phyloP scores from a whole-genome alignment of 2,888 invertebrate genomes.

The Sycophila texana region DNA sequence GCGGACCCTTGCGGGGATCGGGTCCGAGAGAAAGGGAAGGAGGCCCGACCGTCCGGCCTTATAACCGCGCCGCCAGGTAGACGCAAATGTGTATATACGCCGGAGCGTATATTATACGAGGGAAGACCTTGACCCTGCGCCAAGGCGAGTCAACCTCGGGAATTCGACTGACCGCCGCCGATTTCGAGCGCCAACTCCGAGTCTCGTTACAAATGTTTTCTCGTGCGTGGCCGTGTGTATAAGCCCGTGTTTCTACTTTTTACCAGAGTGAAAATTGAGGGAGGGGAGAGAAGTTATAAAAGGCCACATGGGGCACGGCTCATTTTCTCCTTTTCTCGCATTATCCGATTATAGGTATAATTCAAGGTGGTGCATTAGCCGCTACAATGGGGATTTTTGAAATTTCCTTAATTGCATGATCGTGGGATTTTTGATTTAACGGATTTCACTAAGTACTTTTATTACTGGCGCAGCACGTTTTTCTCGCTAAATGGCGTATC shows the following conservation, averaged over 20 bases:
- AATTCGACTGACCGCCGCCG: slow-evolving; percentile 28
- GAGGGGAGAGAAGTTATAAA: too few species aligned
- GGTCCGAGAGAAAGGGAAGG: slow-evolving; percentile 6
- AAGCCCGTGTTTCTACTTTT: too few species aligned
- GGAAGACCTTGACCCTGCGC: slow-evolving; percentile 67
- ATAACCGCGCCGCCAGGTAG: slow-evolving; percentile 41
- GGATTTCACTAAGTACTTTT: slow-evolving; percentile 2
- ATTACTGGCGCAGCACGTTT: background rate
- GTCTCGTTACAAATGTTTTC: too few species aligned
- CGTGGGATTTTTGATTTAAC: background rate
- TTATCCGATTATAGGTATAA: background rate
- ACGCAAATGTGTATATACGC: slow-evolving; percentile 52
- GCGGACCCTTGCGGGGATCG: background rate
- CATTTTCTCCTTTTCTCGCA: background rate
- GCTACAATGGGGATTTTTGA: background rate
- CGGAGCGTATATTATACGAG: slow-evolving; percentile 8
- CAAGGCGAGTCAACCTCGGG: slow-evolving; percentile 59
- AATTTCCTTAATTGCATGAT: background rate
- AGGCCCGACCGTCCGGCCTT: slow-evolving; percentile 39
- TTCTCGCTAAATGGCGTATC: background rate
- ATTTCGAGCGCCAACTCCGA: too few species aligned
- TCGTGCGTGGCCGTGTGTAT: too few species aligned
- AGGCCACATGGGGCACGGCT: too few species aligned
- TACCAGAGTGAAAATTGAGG: too few species aligned
- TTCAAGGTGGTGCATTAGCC: background rate